Evolutionary conservation across 2,888 invertebrate species (phyloP).

Genomic region (Helicoverpa assulta): DNA sequence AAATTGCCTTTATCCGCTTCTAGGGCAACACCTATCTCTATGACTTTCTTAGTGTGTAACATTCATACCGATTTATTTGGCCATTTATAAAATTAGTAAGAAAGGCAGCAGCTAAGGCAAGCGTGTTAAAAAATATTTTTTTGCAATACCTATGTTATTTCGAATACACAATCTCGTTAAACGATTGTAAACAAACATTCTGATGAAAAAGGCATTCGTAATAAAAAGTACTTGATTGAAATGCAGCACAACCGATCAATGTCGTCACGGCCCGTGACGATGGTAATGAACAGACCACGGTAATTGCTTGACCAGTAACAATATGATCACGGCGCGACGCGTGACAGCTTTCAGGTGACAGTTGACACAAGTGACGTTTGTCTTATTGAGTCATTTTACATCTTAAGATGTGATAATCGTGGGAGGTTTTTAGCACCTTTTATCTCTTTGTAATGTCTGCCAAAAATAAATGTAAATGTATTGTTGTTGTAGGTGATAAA

Average conservation of each 20-base stretch:
- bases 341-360: conserved; percentile 12
- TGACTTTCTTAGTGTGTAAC: too few species aligned
- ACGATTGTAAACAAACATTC: not conserved
- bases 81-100: too few species aligned
- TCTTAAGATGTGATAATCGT: too few species aligned
- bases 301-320: conserved; percentile 24
- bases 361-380: conserved; percentile 23
- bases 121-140: too few species aligned
- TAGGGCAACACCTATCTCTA: too few species aligned
- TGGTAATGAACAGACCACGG: conserved; percentile 13
- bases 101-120: too few species aligned
- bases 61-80: too few species aligned
- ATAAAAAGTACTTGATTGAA: conserved; percentile 27
- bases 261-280: conserved; percentile 18
- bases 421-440: too few species aligned
- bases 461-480: too few species aligned
- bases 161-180: not conserved
- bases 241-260: conserved; percentile 31
- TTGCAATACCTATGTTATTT: not conserved
- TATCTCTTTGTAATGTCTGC: too few species aligned
- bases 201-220: not conserved
- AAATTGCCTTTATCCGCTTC: too few species aligned
- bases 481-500: too few species aligned
- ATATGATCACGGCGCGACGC: conserved; percentile 20
- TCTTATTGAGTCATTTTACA: not conserved